phyloP scores from a whole-genome alignment of 2,888 invertebrate species.

The Agrochola litura region DNA sequence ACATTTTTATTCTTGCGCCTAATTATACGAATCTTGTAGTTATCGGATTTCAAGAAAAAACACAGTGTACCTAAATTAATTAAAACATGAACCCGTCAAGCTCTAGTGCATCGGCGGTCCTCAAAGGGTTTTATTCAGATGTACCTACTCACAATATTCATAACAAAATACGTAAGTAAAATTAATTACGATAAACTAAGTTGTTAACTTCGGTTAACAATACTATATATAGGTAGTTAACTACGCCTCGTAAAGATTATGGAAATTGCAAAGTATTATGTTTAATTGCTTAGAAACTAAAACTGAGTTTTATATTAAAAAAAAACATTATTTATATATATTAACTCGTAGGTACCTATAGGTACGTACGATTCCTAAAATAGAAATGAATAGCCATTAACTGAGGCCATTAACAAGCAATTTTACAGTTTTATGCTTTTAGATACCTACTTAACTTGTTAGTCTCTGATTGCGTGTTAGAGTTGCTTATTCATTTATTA shows the following conservation, averaged over 20 bases:
- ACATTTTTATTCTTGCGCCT: slow-evolving; percentile 43
- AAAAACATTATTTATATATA: not conserved
- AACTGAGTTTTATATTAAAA: not conserved
- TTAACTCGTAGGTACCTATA: not conserved
- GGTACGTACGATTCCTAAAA: slow-evolving; percentile 24
- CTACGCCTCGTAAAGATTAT: slow-evolving; percentile 28
- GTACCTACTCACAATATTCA: not conserved
- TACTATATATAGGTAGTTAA: slow-evolving; percentile 2
- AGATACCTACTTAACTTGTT: slow-evolving; percentile 12
- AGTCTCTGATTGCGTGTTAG: slow-evolving; percentile 4
- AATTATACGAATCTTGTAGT: slow-evolving; percentile 47
- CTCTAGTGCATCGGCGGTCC: slow-evolving; percentile 10
- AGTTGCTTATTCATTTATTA: not conserved
- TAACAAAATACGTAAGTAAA: not conserved
- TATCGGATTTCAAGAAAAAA: slow-evolving; percentile 46
- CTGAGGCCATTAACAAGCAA: not conserved
- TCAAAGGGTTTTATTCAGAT: slow-evolving; percentile 21
- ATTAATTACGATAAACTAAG: slow-evolving; percentile 15
- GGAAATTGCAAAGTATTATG: slow-evolving; percentile 3
- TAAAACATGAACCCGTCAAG: slow-evolving; percentile 19
- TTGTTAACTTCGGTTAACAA: slow-evolving; percentile 16
- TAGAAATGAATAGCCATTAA: slow-evolving; percentile 8
- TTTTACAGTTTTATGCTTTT: slow-evolving; percentile 7
- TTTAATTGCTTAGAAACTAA: not conserved
- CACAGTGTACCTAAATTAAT: slow-evolving; percentile 23